Evolutionary conservation across 2,797 vertebrate genomes (phyloP).

Genomic region (Molothrus ater): DNA sequence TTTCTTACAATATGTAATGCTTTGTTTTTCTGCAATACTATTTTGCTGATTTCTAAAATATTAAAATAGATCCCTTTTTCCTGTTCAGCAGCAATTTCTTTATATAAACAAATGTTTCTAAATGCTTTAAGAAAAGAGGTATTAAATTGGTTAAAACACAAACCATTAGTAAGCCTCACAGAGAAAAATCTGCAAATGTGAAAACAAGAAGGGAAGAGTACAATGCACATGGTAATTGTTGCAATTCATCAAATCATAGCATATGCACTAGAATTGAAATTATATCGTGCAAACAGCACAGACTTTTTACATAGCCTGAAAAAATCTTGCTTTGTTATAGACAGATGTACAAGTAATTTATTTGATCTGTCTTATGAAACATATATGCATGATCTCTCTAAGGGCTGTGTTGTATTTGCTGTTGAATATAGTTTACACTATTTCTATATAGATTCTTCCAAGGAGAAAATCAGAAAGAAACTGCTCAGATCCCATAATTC

Average conservation of each 20-base stretch:
- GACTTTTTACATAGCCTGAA: neutral
- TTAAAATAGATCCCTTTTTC: slow-evolving; percentile 51
- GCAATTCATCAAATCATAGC: slow-evolving; percentile 55
- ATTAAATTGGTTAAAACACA: slow-evolving; percentile 59
- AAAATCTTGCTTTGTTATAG: neutral
- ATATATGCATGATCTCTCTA: neutral
- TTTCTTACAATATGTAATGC: slow-evolving; percentile 38
- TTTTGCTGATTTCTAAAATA: slow-evolving; percentile 51
- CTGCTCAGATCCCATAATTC: neutral
- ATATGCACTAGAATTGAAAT: slow-evolving; percentile 4
- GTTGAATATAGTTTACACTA: neutral
- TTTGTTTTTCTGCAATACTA: slow-evolving; percentile 37
- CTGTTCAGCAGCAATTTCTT: slow-evolving; percentile 25
- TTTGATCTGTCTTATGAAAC: neutral
- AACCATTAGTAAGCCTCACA: slow-evolving; percentile 21
- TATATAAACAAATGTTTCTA: slow-evolving; percentile 47
- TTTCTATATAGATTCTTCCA: neutral
- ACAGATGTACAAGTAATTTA: neutral
- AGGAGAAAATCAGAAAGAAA: neutral
- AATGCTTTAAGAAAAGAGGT: slow-evolving; percentile 21
- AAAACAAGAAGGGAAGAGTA: slow-evolving; percentile 34
- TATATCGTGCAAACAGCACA: neutral
- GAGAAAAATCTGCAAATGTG: slow-evolving; percentile 40
- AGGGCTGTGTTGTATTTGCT: neutral
- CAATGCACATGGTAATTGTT: slow-evolving; percentile 48